A percentile compares a stretch with the other conserved stretches of the same genome.
Conservation (phyloP, 35 echinoderm and acorn worm genomes). For the Anneissia japonica region DNA sequence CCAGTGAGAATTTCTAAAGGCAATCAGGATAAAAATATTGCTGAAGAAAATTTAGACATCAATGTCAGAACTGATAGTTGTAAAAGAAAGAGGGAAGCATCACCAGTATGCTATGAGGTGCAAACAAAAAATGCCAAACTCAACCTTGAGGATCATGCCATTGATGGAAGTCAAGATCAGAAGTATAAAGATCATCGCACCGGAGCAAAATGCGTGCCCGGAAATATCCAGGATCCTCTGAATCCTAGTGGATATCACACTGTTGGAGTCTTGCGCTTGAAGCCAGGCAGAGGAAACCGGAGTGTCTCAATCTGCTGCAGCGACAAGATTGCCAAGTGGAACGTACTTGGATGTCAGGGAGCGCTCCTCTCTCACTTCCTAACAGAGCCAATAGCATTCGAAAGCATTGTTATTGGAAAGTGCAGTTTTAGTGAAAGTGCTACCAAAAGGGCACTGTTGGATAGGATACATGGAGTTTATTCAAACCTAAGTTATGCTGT, state of each 20-base stretch:
- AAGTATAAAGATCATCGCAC: slow-evolving; percentile 64
- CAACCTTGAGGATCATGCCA: background rate
- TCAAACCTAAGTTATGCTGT: slow-evolving; percentile 29
- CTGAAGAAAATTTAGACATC: background rate
- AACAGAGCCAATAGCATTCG: slow-evolving; percentile 41
- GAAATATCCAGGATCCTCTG: slow-evolving; percentile 42
- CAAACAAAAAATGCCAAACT: background rate
- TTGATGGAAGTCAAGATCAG: background rate
- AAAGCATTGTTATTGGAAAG: slow-evolving; percentile 57
- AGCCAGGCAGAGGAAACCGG: slow-evolving; percentile 76
- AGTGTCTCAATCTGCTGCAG: slow-evolving; percentile 88
- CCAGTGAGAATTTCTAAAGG: no score
- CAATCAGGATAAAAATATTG: background rate
- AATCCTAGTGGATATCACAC: slow-evolving; percentile 58
- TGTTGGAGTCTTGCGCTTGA: slow-evolving; percentile 55
- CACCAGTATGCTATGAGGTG: background rate
- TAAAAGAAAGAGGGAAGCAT: background rate
- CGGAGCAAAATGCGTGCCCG: slow-evolving; percentile 83
- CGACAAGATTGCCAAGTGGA: slow-evolving; percentile 91
- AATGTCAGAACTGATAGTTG: background rate
- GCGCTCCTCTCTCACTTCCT: slow-evolving; percentile 89
- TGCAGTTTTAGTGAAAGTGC: slow-evolving; percentile 30
- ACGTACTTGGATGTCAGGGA: slow-evolving; percentile 74
- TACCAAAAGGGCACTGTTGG: slow-evolving; percentile 43
- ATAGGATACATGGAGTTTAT: slow-evolving; percentile 27